Base-by-base conservation (phyloP, 1,140 invertebrate species). In the Lordiphosa mommai region DNA sequence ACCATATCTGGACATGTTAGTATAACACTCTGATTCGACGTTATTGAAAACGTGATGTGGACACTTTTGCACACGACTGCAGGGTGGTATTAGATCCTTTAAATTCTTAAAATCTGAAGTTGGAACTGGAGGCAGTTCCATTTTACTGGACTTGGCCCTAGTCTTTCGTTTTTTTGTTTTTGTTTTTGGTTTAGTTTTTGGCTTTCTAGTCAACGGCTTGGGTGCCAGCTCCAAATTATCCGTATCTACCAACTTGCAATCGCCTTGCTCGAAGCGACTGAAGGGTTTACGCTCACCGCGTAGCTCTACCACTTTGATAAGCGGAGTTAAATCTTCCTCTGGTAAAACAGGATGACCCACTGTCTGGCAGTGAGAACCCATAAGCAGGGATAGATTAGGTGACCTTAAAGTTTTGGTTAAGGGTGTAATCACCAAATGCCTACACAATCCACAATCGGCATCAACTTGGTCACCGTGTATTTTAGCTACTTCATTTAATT, bases 61-160 rank as follows among this genome's bases (percentile, higher is more conserved):
- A 38, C 30, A 49, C 3, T 4, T 32, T 9, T 37, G 29, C n/a
- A 37, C 43, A 4, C 17, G 33, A 30, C 52, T 49, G 17, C 61
- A 67, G 1, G 0, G 2, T 6, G 64, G 52, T 6, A 58, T 44
- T 0, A 33, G 61, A 48, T 66, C 52, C 1, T 37, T 6, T 0
- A 65, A 17, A 7, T 38, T 57, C 9, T 32, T 9, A 9, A 20
- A 36, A 2, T 10, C 4, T 0, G 13, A 9, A 4, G 12, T 9
- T 6, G 8, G 17, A 2, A 14, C 6, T 6, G 0, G 27, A 9
- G 2, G 4, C 9, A 0, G 7, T 2, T 4, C 1, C 0, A 2
- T 1, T 32, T 43, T 16, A 0, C 10, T 10, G 4, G 8, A 16
- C 8, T 57, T 13, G n/a, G n/a, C n/a, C n/a, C n/a, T n/a, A n/a